phyloP scores from a whole-genome alignment of 1,140 invertebrate species.

The Aleiodes sp. region DNA sequence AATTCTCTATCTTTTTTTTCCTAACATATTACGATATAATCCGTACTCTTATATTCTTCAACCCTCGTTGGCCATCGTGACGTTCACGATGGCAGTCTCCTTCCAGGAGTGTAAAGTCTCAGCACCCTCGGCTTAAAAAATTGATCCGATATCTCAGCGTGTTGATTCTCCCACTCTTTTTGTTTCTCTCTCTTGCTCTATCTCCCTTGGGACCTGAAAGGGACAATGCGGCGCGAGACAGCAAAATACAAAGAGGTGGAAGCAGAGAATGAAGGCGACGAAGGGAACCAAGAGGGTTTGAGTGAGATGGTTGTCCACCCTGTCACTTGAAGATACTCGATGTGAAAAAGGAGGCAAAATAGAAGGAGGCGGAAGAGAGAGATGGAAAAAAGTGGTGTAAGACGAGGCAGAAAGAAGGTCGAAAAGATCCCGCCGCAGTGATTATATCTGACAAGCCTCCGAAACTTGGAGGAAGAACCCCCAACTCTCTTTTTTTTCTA shows the following conservation, averaged over 20 bases:
- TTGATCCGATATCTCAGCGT: slow-evolving; percentile 62
- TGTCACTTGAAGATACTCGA: slow-evolving; percentile 30
- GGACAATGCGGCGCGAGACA: slow-evolving; percentile 57
- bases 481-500: slow-evolving; percentile 27
- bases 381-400: slow-evolving; percentile 34
- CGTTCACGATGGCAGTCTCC: slow-evolving; percentile 45
- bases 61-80: slow-evolving; percentile 39
- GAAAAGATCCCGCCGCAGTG: slow-evolving; percentile 45
- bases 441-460: slow-evolving; percentile 60
- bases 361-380: slow-evolving; percentile 31
- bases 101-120: slow-evolving; percentile 66
- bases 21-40: slow-evolving; percentile 17
- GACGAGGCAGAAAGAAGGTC: slow-evolving; percentile 38
- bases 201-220: slow-evolving; percentile 59
- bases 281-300: slow-evolving; percentile 19
- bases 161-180: slow-evolving; percentile 55
- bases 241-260: slow-evolving; percentile 29
- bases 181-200: neutral
- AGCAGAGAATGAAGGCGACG: slow-evolving; percentile 20
- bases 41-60: slow-evolving; percentile 29
- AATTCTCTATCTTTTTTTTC: neutral
- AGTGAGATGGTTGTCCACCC: slow-evolving; percentile 11
- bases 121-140: slow-evolving; percentile 64
- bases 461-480: slow-evolving; percentile 49
- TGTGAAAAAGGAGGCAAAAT: slow-evolving; percentile 20